These are phyloP conservation scores for Asbolus verrucosus DNA, from an alignment of 1,140 invertebrate species.

Conservation along the genomic window DNA sequence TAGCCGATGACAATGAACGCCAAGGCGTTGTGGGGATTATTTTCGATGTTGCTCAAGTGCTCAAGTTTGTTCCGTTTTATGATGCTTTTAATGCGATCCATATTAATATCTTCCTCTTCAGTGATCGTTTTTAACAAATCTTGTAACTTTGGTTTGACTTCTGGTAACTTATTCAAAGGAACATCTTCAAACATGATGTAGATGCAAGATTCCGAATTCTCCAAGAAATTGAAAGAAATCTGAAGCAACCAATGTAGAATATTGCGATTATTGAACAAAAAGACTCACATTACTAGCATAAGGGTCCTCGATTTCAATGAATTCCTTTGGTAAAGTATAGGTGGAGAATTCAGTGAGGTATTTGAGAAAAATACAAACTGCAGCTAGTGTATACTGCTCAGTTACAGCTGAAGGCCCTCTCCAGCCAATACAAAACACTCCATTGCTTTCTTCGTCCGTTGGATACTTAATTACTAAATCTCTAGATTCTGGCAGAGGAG, in stretches of 20 bases:
- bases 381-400: constrained; percentile 71
- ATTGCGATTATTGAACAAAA: constrained; percentile 31
- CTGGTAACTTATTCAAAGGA: constrained; percentile 74
- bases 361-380: constrained; percentile 79
- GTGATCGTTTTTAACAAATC: constrained; percentile 70
- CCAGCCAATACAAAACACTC: constrained; percentile 84
- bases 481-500: constrained; percentile 70
- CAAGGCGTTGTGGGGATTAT: constrained; percentile 79
- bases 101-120: constrained; percentile 74
- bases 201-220: constrained; percentile 79
- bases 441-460: constrained; percentile 87
- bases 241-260: constrained; percentile 64
- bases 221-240: constrained; percentile 76
- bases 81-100: constrained; percentile 79
- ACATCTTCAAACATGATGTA: constrained; percentile 84
- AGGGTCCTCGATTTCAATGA: constrained; percentile 87
- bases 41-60: constrained; percentile 79
- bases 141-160: constrained; percentile 73
- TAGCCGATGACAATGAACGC: constrained; percentile 84
- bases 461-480: constrained; percentile 76
- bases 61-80: constrained; percentile 81
- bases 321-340: constrained; percentile 84
- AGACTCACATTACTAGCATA: constrained; percentile 79
- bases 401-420: constrained; percentile 79
- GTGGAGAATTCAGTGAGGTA: constrained; percentile 89